Conservation (phyloP, 2,113 vertebrate species). For the Lethenteron camtschaticum region DNA sequence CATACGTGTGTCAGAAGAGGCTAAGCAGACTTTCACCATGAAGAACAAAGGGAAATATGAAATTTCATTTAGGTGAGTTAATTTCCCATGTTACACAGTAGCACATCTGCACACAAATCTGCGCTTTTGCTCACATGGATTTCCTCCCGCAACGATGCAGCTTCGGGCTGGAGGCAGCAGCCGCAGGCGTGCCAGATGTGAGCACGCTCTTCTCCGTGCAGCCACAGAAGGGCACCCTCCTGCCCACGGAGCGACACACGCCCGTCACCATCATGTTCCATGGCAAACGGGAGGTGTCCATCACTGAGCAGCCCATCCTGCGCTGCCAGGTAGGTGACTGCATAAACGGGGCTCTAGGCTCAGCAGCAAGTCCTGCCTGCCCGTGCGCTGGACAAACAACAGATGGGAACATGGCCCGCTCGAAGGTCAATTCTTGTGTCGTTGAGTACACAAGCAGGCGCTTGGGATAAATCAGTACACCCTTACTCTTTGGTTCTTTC, state of each 20-base stretch:
- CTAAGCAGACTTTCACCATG: slow-evolving; percentile 29
- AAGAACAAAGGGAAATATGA: slow-evolving; percentile 63
- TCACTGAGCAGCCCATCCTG: slow-evolving; percentile 35
- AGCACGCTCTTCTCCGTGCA: slow-evolving; percentile 30
- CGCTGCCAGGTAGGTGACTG: slow-evolving; percentile 36
- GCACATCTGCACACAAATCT: no score
- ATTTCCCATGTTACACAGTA: no score
- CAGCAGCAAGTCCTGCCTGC: fast-evolving
- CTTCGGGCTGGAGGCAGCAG: slow-evolving; percentile 25
- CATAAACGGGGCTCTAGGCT: not conserved
- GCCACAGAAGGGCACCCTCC: slow-evolving; percentile 32
- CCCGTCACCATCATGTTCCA: slow-evolving; percentile 33
- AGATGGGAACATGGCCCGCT: no score
- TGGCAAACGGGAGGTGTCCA: slow-evolving; percentile 27
- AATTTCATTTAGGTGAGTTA: slow-evolving; percentile 37
- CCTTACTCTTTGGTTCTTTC: no score
- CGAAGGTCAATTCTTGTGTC: no score
- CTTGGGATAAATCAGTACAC: no score
- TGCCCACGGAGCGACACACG: slow-evolving; percentile 19
- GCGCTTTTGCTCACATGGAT: not conserved
- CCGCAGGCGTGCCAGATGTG: slow-evolving; percentile 14
- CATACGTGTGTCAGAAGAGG: slow-evolving; percentile 34
- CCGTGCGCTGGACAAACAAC: no score
- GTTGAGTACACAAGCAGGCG: no score
- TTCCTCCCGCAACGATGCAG: slow-evolving; percentile 19